phyloP scores from a whole-genome alignment of 2,888 invertebrate species.

The Caenorhabditis macrosperma region DNA sequence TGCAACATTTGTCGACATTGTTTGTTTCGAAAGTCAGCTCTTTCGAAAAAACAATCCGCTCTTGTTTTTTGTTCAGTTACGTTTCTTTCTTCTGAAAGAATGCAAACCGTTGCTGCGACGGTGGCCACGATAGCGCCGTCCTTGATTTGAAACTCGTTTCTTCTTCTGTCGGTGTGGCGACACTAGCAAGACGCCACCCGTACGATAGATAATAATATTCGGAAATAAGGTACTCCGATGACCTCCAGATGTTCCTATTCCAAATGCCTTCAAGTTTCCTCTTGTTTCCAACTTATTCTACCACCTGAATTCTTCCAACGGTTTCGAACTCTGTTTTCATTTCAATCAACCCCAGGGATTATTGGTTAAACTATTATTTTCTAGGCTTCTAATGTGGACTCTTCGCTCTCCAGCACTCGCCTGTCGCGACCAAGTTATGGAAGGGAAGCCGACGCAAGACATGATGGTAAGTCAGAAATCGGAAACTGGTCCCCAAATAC shows the following conservation, averaged over 20 bases:
- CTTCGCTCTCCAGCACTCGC: slow-evolving; percentile 72
- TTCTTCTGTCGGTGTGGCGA: background rate
- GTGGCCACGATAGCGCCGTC: background rate
- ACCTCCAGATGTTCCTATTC: background rate
- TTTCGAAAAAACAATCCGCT: too few relatives aligned
- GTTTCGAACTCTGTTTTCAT: background rate
- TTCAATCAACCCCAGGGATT: too few relatives aligned
- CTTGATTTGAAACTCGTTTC: slow-evolving; percentile 13
- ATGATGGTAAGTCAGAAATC: slow-evolving; percentile 78
- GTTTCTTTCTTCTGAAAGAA: too few relatives aligned
- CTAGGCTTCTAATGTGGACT: slow-evolving; percentile 77
- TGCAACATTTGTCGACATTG: background rate
- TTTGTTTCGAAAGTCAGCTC: background rate
- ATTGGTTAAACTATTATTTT: slow-evolving; percentile 36
- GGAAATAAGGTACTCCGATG: background rate
- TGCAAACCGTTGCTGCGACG: background rate
- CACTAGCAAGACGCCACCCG: background rate
- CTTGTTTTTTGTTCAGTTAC: too few relatives aligned
- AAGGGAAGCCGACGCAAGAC: slow-evolving; percentile 78
- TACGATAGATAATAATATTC: slow-evolving; percentile 8
- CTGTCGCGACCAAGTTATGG: slow-evolving; percentile 74
- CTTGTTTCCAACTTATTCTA: too few relatives aligned
- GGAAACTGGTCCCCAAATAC: too few relatives aligned
- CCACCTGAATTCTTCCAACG: too few relatives aligned
- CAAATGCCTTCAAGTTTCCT: too few relatives aligned